Percentiles rank a stretch among this genome's conserved stretches.
These are phyloP conservation scores for Petrocephalus sullivani DNA, from an alignment of 2,797 vertebrate species.

Conservation along the genomic window DNA sequence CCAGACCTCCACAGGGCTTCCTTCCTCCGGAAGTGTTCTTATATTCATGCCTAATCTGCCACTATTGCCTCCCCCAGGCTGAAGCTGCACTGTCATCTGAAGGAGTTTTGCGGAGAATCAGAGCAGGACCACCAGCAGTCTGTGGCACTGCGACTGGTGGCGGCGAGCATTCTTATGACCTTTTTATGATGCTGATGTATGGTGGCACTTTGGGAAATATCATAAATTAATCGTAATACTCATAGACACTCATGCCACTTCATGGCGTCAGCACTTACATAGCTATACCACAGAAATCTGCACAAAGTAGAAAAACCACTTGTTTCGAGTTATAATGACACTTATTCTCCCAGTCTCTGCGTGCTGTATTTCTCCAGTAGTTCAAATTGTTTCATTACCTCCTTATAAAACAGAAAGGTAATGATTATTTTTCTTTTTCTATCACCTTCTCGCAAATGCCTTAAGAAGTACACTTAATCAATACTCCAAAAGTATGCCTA, in stretches of 20 bases:
- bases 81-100: slow-evolving; percentile 1
- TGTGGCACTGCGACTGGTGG: neutral
- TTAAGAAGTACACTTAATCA: neutral
- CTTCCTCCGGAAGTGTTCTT: neutral
- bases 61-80: neutral
- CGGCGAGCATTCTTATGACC: neutral
- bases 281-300: neutral
- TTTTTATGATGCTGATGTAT: neutral
- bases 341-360: neutral
- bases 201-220: neutral
- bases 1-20: neutral
- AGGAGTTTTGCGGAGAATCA: neutral
- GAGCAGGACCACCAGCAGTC: slow-evolving; percentile 21
- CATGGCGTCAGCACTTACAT: neutral
- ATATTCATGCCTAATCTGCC: slow-evolving; percentile 17
- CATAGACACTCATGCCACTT: neutral
- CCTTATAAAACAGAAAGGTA: neutral
- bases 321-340: neutral
- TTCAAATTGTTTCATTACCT: neutral
- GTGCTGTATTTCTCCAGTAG: neutral
- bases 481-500: neutral
- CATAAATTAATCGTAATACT: neutral
- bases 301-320: neutral
- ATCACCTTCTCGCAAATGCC: neutral
- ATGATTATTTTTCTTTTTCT: neutral